Evolutionary conservation across 2,888 invertebrate genomes (phyloP).

Genomic region (Xestobium rufovillosum): DNA sequence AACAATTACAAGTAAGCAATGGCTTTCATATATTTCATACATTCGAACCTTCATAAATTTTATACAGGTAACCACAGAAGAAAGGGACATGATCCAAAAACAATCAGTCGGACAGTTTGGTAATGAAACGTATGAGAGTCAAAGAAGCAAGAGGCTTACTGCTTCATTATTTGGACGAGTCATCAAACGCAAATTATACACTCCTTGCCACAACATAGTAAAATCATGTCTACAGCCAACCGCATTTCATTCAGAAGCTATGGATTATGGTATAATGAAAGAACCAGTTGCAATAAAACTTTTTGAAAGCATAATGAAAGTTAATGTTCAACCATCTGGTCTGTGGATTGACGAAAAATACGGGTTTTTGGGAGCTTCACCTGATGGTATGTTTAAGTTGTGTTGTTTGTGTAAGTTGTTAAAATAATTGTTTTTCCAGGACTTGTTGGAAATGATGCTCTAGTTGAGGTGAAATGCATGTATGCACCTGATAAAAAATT

Average conservation of each 20-base stretch:
- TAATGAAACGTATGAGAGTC: conserved; percentile 14
- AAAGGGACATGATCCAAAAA: conserved; percentile 5
- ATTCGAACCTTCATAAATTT: too few species aligned
- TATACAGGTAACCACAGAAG: conserved; percentile 7
- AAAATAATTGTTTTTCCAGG: too few species aligned
- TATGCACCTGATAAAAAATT: too few species aligned
- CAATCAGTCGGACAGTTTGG: conserved; percentile 17
- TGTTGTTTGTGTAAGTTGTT: too few species aligned
- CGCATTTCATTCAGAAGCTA: conserved; percentile 16
- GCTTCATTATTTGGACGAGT: conserved; percentile 19
- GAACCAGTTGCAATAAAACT: too few species aligned
- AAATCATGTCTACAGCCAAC: conserved; percentile 12
- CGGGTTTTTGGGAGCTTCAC: too few species aligned
- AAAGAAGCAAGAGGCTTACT: conserved; percentile 15
- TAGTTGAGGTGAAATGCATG: conserved; percentile 12
- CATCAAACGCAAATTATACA: conserved; percentile 14
- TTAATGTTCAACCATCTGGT: too few species aligned
- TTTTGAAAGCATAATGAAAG: too few species aligned
- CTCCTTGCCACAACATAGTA: conserved; percentile 19
- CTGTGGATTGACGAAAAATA: too few species aligned
- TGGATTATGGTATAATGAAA: conserved; percentile 18
- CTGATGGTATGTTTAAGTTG: too few species aligned
- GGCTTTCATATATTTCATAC: too few species aligned
- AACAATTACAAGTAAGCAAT: too few species aligned
- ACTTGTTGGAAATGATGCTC: conserved; percentile 4